These are phyloP conservation scores for Caenorhabditis sinica DNA, from an alignment of 2,888 invertebrate species.

Conservation along the genomic window DNA sequence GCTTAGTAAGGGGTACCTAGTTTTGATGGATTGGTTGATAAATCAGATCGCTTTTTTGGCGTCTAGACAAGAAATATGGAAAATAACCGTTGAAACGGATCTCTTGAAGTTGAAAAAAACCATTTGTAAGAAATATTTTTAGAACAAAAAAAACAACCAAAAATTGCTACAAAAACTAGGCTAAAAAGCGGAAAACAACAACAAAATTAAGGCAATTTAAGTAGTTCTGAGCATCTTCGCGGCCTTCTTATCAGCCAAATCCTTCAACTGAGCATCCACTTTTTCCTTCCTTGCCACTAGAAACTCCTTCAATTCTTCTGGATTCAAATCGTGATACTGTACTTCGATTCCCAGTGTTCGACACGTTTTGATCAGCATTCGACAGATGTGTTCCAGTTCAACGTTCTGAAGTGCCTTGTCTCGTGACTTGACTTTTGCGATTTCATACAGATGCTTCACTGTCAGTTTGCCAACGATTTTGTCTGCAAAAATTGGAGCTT, in stretches of 20 bases:
- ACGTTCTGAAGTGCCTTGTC: constrained; percentile 81
- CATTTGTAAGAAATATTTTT: not conserved
- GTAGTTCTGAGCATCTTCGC: constrained; percentile 82
- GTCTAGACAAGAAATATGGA: no score
- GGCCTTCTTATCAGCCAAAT: constrained; percentile 81
- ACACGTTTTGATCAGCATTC: constrained; percentile 74
- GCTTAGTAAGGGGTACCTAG: no score
- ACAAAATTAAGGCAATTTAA: constrained; percentile 61
- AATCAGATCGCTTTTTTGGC: no score
- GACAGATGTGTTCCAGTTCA: constrained; percentile 78
- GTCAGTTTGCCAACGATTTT: constrained; percentile 91
- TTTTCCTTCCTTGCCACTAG: constrained; percentile 74
- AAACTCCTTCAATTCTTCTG: constrained; percentile 74
- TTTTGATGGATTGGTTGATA: no score
- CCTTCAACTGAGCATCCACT: constrained; percentile 79
- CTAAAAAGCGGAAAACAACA: not conserved
- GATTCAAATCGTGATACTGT: constrained; percentile 79
- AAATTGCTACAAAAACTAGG: not conserved
- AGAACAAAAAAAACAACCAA: constrained; percentile 15
- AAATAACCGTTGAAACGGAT: not conserved
- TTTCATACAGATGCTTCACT: constrained; percentile 96
- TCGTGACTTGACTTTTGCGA: constrained; percentile 91
- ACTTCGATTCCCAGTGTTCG: constrained; percentile 80
- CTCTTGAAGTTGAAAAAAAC: no score
- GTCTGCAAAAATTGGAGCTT: no score